Conservation (phyloP, 1,140 invertebrate genomes). For the Agraylea sexmaculata region DNA sequence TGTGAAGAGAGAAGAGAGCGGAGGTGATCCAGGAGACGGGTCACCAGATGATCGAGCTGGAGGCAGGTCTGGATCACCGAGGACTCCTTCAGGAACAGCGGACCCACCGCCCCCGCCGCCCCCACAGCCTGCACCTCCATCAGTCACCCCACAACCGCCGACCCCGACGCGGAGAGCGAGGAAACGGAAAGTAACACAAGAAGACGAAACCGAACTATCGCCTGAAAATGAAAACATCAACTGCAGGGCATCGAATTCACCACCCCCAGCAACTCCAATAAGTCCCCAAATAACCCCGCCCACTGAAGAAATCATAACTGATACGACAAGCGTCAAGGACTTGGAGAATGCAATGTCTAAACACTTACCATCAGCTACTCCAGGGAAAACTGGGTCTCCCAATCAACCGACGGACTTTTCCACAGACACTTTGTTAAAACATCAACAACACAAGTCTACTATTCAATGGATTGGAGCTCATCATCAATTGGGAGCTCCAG, state of each 20-base stretch:
- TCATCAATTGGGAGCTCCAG: slow-evolving; percentile 40
- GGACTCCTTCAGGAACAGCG: slow-evolving; percentile 30
- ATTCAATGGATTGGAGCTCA: slow-evolving; percentile 90
- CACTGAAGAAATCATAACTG: slow-evolving; percentile 29
- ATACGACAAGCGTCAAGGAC: slow-evolving; percentile 69
- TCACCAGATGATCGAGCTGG: slow-evolving; percentile 63
- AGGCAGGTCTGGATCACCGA: slow-evolving; percentile 32
- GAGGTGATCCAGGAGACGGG: slow-evolving; percentile 72
- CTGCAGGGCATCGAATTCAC: slow-evolving; percentile 46
- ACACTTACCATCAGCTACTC: slow-evolving; percentile 61
- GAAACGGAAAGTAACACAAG: slow-evolving; percentile 21
- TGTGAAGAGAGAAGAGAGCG: slow-evolving; percentile 66
- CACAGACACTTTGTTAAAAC: slow-evolving; percentile 69
- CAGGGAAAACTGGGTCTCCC: slow-evolving; percentile 43
- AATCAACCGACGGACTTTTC: slow-evolving; percentile 76
- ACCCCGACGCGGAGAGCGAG: slow-evolving; percentile 32
- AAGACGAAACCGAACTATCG: slow-evolving; percentile 26
- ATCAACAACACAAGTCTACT: slow-evolving; percentile 72
- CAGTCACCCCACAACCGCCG: slow-evolving; percentile 33
- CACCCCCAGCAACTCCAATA: slow-evolving; percentile 26
- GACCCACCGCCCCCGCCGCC: slow-evolving; percentile 29
- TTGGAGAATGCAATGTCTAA: slow-evolving; percentile 94
- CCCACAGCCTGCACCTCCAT: slow-evolving; percentile 29
- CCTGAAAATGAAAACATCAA: slow-evolving; percentile 25
- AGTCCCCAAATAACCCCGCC: slow-evolving; percentile 24